Evolutionary conservation across 2,797 vertebrate genomes (phyloP).

Genomic region (Gymnopithys bicolor): DNA sequence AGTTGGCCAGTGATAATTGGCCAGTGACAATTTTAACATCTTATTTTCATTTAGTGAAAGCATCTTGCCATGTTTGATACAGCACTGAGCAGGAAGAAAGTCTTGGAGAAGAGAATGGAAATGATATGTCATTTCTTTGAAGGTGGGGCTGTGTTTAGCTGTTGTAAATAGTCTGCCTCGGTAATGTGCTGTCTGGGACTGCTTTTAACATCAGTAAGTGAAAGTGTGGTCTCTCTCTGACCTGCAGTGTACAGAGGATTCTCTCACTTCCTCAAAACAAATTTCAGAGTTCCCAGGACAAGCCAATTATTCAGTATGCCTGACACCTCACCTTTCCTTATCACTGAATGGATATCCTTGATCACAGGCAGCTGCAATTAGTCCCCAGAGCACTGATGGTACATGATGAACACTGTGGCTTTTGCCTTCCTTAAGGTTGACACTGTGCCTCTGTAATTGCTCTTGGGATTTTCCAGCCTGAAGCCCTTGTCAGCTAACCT

Average conservation of each 20-base stretch:
- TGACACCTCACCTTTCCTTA: slow-evolving; percentile 23
- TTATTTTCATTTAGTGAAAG: background rate
- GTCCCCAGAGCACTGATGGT: background rate
- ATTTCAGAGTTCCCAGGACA: background rate
- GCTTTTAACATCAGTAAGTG: background rate
- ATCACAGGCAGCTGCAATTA: background rate
- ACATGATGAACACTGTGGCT: background rate
- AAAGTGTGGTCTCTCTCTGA: background rate
- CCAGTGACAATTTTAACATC: background rate
- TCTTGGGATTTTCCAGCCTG: background rate
- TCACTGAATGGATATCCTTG: background rate
- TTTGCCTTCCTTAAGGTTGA: background rate
- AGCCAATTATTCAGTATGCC: slow-evolving; percentile 6
- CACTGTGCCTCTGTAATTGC: background rate
- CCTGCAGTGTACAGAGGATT: background rate
- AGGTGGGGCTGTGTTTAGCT: background rate
- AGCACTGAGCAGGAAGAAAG: background rate
- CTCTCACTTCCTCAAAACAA: background rate
- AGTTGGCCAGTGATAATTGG: background rate
- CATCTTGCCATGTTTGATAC: background rate
- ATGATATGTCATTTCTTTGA: background rate
- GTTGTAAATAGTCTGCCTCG: background rate
- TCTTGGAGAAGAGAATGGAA: background rate
- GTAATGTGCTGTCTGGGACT: background rate
- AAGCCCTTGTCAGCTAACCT: slow-evolving; percentile 40